Evolutionary conservation across 2,797 vertebrate species (phyloP), one percentile per base, ranked within the genome.

Genomic region (Microtus californicus): DNA sequence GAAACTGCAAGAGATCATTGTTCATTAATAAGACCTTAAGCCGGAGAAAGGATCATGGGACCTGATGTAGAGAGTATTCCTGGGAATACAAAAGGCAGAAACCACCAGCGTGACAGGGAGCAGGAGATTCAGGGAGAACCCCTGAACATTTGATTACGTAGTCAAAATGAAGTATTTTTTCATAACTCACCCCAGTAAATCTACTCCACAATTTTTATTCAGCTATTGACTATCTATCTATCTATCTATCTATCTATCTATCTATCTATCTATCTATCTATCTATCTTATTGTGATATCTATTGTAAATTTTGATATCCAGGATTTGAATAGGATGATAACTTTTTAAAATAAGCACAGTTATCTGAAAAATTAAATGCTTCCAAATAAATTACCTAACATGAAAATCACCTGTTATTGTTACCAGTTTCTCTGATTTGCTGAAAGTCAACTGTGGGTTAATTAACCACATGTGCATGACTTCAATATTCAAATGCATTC

Each of bases 381-480:
- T 95, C 78, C 6, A 14, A 90, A 83, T 81, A 81, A 43, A 90
- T 54, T 82, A 37, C 40, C 48, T 56, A 80, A 23, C 48, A 63
- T 83, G 29, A 29, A 91, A 94, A 94, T 69, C 78, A 90, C 69
- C 31, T 54, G 1, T 81, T 93, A 73, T 56, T 86, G 34, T 65
- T 87, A 83, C 73, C 31, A 78, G 21, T 79, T 87, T 90, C 45
- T 87, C 56, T 93, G 37, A 69, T 71, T 95, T 45, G 67, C 40
- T 87, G 81, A 71, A 90, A 87, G 45, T 87, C 67, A 90, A 54
- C 31, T 83, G 29, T 8, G 83, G 65, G 83, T 93, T 67, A 45
- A 78, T 73, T 59, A 40, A 51, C 73, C 29, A 59, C 6, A 90
- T 51, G n/a, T 65, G 4, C 2, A 78, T 34, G 1, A 8, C 25